Base-by-base conservation (phyloP, 2,113 vertebrate genomes). In the Halichoerus grypus region DNA sequence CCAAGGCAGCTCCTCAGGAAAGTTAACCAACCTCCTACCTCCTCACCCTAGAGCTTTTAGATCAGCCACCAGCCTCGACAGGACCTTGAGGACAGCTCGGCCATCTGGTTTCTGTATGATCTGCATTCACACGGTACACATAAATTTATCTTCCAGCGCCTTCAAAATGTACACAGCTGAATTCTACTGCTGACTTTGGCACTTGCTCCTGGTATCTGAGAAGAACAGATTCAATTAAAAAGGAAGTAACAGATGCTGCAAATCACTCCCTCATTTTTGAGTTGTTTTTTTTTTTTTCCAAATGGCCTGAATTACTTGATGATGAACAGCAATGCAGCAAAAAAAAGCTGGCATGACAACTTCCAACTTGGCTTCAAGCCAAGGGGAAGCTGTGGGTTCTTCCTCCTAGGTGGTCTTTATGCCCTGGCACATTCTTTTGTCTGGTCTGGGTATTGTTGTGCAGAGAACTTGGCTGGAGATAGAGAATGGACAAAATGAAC, bases 161-260 rank as follows among this genome's bases (percentile, higher is more conserved):
- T 97, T 94, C 95, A 33, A 46, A 92, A 88, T 86, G 46, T 76
- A 88, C 96, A 85, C 97, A 97, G 98, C 97, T 96, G 97, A 97
- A 91, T 94, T 90, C 97, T 88, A 71, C 95, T 97, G 97, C 98
- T 98, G 98, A 97, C 97, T 97, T 94, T 97, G 97, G 97, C 97
- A 96, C 94, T 96, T 65, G 63, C 65, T 96, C 53, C 84, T 92
- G 67, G 71, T 95, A 92, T 96, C 97, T 91, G 97, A 94, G 95
- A 96, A 94, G 93, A 97, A 96, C 97, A 96, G 97, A 98, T 85
- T 96, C 97, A 92, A 96, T 97, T 94, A 94, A 95, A 98, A 97
- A 98, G 96, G 96, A 97, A 98, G 92, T 91, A 95, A 95, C 98
- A 98, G 97, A 98, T 97, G 98, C 97, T 84, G 93, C 92, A 97